Evolutionary conservation across 2,888 invertebrate species (phyloP), one percentile per base, ranked within the genome.

Genomic region (Thera obeliscata): DNA sequence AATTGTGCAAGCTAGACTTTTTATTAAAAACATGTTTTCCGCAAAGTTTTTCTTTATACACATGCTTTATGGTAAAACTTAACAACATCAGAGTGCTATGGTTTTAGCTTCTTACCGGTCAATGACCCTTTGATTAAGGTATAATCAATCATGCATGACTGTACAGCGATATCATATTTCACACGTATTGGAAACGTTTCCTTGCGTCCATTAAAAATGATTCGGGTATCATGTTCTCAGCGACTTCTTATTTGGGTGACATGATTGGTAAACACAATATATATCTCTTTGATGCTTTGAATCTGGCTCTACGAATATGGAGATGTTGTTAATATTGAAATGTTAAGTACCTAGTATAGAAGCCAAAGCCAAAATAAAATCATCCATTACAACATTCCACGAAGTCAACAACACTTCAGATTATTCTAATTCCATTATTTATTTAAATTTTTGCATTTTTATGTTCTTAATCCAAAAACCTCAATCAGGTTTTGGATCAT

Each of bases 91-190:
- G 33, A 33, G 33, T 7, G 9, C 22, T 22, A 22, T 22, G 22
- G 56, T 50, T 50, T 81, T 78, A 78, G 74, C 70, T 78, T 67
- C 77, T 79, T 74, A 76, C 75, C 81, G 89, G 87, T 90, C 86
- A 81, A 75, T 79, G 89, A 91, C 88, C 88, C 74, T 81, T 84
- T 91, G 90, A 91, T 91, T 90, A 89, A 90, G 87, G 88, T 85
- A 88, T 90, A 88, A 90, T 91, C 90, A 91, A 91, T 91, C 91
- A 90, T 79, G 75, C 80, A 84, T 86, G 82, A 84, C 83, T 82
- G 80, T 81, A 82, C 80, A 80, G 79, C 70, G 78, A 85, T 88
- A 89, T 91, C 87, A 79, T 82, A 82, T 91, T 88, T 88, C 89
- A 84, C 83, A 87, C 81, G 77, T 78, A 83, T 80, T 81, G 81